Conservation (phyloP, 1,140 invertebrate genomes). For the Drosophila aff. region DNA sequence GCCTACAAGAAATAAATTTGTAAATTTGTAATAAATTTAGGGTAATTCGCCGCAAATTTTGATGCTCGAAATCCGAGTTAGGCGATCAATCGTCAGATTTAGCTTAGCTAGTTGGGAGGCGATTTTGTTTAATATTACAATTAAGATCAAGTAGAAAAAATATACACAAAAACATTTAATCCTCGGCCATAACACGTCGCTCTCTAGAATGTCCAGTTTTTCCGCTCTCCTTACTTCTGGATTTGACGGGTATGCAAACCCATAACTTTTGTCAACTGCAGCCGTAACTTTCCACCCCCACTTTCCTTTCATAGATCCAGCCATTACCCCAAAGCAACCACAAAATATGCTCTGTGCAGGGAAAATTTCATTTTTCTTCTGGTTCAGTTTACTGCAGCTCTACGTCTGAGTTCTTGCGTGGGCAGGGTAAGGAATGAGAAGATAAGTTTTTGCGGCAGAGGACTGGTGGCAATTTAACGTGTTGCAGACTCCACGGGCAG, state of each 20-base stretch:
- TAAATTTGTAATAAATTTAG: neutral
- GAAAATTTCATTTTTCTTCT: slow-evolving; percentile 68
- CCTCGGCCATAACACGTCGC: slow-evolving; percentile 7
- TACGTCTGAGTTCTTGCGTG: slow-evolving; percentile 16
- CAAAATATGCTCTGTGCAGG: slow-evolving; percentile 72
- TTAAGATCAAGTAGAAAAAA: neutral
- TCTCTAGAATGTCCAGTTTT: slow-evolving; percentile 37
- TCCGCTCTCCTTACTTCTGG: slow-evolving; percentile 44
- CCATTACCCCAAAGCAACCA: slow-evolving; percentile 46
- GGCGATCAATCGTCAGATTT: neutral
- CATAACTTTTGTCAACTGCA: slow-evolving; percentile 76
- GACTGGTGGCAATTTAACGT: slow-evolving; percentile 63
- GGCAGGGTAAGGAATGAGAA: slow-evolving; percentile 12
- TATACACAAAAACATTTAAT: slow-evolving; percentile 5
- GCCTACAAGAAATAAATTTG: no score
- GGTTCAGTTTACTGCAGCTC: slow-evolving; percentile 69
- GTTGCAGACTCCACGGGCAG: slow-evolving; percentile 39
- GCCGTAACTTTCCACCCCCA: slow-evolving; percentile 37
- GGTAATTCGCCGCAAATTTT: neutral
- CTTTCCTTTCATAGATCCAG: slow-evolving; percentile 18
- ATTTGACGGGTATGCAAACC: slow-evolving; percentile 73
- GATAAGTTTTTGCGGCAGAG: slow-evolving; percentile 35
- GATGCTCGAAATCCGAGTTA: neutral
- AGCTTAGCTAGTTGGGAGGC: neutral
- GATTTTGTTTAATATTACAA: neutral